Percentiles rank a stretch among this genome's conserved stretches.
Evolutionary conservation across 2,888 invertebrate species (phyloP).

Genomic region (Heteropelma amictum): DNA sequence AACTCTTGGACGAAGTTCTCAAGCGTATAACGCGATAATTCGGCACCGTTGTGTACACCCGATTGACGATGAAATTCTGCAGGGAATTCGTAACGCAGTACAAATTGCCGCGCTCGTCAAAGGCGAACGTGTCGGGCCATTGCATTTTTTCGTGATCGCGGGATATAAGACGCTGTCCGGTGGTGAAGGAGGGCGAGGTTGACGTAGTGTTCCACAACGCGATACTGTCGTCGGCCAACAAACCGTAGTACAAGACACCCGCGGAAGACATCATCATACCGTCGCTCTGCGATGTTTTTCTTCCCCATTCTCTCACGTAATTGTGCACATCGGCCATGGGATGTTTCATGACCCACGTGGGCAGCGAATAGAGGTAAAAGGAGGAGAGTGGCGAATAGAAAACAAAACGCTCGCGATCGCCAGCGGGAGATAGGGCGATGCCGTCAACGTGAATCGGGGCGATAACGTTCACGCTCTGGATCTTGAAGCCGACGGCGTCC

Average conservation of each 20-base stretch:
- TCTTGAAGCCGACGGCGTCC: slow-evolving; percentile 81
- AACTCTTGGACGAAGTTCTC: slow-evolving; percentile 82
- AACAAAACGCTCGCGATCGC: slow-evolving; percentile 74
- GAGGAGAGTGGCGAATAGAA: slow-evolving; percentile 86
- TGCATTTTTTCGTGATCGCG: slow-evolving; percentile 84
- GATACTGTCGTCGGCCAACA: slow-evolving; percentile 84
- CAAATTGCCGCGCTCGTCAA: slow-evolving; percentile 83
- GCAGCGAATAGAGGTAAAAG: slow-evolving; percentile 83
- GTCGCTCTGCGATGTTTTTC: slow-evolving; percentile 84
- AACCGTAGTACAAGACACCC: slow-evolving; percentile 85
- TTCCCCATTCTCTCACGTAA: slow-evolving; percentile 81
- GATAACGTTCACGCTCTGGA: slow-evolving; percentile 81
- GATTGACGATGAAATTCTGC: slow-evolving; percentile 83
- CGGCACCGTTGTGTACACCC: slow-evolving; percentile 80
- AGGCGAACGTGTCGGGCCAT: slow-evolving; percentile 86
- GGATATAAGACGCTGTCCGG: slow-evolving; percentile 83
- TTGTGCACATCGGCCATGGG: slow-evolving; percentile 75
- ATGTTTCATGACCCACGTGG: slow-evolving; percentile 82
- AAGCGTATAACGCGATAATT: slow-evolving; percentile 83
- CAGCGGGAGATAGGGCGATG: slow-evolving; percentile 84
- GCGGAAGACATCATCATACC: slow-evolving; percentile 87
- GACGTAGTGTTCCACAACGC: slow-evolving; percentile 84
- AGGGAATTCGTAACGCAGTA: slow-evolving; percentile 85
- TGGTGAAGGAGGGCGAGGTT: slow-evolving; percentile 79
- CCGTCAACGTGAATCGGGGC: slow-evolving; percentile 84